Evolutionary conservation across 2,888 invertebrate species (phyloP).

Genomic region (Acronicta aceris): DNA sequence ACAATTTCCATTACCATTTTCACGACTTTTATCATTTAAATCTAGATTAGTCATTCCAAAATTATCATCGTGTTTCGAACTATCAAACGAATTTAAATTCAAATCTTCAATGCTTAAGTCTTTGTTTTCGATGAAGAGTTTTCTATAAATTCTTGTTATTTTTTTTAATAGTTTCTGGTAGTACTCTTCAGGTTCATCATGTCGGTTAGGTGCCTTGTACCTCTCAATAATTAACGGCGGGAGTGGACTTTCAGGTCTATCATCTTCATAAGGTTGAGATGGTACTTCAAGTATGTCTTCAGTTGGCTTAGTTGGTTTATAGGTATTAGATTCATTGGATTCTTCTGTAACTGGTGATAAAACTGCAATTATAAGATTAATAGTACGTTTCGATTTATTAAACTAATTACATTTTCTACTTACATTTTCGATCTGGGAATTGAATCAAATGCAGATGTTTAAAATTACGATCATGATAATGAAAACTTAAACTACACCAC

Average conservation of each 20-base stretch:
- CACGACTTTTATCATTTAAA: not conserved
- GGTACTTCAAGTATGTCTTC: constrained; percentile 6
- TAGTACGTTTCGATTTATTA: not conserved
- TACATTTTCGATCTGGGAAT: too few relatives aligned
- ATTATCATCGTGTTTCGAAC: not conserved
- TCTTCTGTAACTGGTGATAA: constrained; percentile 63
- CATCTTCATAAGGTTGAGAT: not conserved
- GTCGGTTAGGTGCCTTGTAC: constrained; percentile 55
- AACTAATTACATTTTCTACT: not conserved
- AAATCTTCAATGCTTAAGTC: constrained; percentile 18
- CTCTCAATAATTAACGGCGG: constrained; percentile 66
- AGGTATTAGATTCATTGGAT: constrained; percentile 23
- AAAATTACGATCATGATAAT: too few relatives aligned
- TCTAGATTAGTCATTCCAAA: constrained; percentile 1
- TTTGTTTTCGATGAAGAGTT: constrained; percentile 56
- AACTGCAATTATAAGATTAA: constrained; percentile 42
- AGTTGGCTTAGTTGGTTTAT: not conserved
- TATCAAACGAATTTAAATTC: constrained; percentile 3
- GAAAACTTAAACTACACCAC: too few relatives aligned
- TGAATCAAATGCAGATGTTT: too few relatives aligned
- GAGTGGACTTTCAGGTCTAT: constrained; percentile 52
- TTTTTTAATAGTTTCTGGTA: constrained; percentile 56
- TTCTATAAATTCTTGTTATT: constrained; percentile 56
- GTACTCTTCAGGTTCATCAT: constrained; percentile 61
- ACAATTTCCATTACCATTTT: not conserved